Base-by-base conservation (phyloP, 2,888 invertebrate genomes). In the Chironomus tentans region DNA sequence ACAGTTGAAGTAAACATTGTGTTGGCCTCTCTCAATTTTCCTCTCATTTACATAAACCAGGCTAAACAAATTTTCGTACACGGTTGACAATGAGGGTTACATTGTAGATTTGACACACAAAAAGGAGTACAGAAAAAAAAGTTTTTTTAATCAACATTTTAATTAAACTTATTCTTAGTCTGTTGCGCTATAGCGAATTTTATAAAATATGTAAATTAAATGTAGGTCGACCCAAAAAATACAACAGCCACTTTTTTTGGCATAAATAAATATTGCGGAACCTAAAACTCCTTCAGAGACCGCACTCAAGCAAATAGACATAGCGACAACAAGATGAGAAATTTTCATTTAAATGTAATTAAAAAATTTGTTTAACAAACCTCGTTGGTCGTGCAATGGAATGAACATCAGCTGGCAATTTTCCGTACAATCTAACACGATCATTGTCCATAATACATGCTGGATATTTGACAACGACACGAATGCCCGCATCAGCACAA, bases 391-490 rank as follows among this genome's bases (percentile, higher is more conserved):
- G 90, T 77, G 88, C 87, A 47, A 90, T 81, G 0, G 90, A 89
- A 5, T 88, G 87, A 12, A 91, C 91, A 82, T 91, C 89, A 6
- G 90, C 90, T 70, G 89, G 84, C 18, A 92, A 86, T 74, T 91
- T 86, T 0, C 92, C 94, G 80, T 91, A 94, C 47, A 94, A 88
- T 4, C 94, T 87, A n/a, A 94, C 91, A 2, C 92, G 85, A 82
- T 93, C 93, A 2, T 88, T 86, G 78, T 90, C 89, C 78, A 93
- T 85, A 78, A 93, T 92, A 80, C 94, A 94, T 72, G 90, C 88
- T 0, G 94, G 94, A 83, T 94, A 94, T 81, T 94, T 91, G 83
- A 93, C 93, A 15, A 94, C 87, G 6, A 92, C 93, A 0, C 91
- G 87, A 13, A 94, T 88, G 0, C 92, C 92, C 0, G 86, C 85